These are phyloP conservation scores for Drosophila tanythrix DNA, from an alignment of 2,888 invertebrate species.

Conservation along the genomic window DNA sequence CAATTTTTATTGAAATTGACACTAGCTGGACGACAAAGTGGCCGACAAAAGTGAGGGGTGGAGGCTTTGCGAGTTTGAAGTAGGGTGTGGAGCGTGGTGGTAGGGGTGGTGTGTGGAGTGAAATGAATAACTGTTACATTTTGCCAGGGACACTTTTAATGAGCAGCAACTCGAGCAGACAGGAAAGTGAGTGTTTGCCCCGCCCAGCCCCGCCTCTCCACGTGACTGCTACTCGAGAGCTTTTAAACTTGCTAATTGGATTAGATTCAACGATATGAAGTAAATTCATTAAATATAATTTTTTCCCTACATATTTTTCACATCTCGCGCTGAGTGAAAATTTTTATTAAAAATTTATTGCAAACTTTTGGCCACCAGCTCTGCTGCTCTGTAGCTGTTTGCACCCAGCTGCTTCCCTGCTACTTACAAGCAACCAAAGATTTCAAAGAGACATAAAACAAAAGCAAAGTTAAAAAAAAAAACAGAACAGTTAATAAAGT, in stretches of 20 bases:
- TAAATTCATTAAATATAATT: constrained; percentile 58
- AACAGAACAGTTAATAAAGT: constrained; percentile 56
- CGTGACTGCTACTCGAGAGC: constrained; percentile 24
- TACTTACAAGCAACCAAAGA: constrained; percentile 68
- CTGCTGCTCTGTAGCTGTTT: not conserved
- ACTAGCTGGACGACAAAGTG: constrained; percentile 60
- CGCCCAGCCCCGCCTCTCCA: not conserved
- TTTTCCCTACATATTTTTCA: not conserved
- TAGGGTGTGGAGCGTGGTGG: not conserved
- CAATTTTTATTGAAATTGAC: constrained; percentile 81
- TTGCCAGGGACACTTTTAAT: constrained; percentile 69
- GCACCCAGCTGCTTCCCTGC: constrained; percentile 19
- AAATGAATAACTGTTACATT: constrained; percentile 56
- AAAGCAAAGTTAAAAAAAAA: constrained; percentile 7
- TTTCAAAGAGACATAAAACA: constrained; percentile 67
- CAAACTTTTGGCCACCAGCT: constrained; percentile 42
- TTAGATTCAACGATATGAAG: constrained; percentile 72
- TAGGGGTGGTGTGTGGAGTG: constrained; percentile 7
- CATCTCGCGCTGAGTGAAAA: constrained; percentile 49
- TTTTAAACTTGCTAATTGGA: constrained; percentile 78
- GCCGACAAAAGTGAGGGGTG: not conserved
- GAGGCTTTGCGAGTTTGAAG: not conserved
- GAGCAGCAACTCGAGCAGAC: constrained; percentile 57
- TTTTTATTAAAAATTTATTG: constrained; percentile 73
- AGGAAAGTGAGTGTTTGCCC: constrained; percentile 19